Conservation (phyloP, 1,140 invertebrate species). For the Propsilocerus akamusi region DNA sequence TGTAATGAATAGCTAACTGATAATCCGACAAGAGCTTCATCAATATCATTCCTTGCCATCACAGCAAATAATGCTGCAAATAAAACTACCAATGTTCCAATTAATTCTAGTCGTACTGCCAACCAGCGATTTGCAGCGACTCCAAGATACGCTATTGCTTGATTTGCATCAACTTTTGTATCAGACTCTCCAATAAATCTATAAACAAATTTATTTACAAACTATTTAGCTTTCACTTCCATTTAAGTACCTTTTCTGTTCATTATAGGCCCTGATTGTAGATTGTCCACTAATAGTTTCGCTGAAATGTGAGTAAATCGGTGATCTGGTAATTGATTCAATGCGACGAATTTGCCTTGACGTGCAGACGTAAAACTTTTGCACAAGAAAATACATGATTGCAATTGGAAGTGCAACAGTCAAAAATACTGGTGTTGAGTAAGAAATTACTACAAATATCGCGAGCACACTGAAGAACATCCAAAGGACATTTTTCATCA, state of each 20-base stretch:
- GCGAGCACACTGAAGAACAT: constrained; percentile 18
- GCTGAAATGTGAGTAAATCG: constrained; percentile 48
- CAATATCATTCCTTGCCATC: constrained; percentile 16
- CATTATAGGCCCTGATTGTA: not conserved
- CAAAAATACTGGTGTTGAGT: constrained; percentile 1
- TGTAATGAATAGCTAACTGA: constrained; percentile 4
- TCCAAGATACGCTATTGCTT: constrained; percentile 5
- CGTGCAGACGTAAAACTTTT: constrained; percentile 49
- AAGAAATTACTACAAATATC: not conserved
- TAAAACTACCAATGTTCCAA: constrained; percentile 31
- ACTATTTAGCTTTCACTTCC: not conserved
- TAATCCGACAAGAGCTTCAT: constrained; percentile 1
- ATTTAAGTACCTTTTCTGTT: not conserved
- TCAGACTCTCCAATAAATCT: constrained; percentile 5
- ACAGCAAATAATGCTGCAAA: constrained; percentile 33
- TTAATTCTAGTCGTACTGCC: constrained; percentile 31
- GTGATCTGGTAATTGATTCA: constrained; percentile 41
- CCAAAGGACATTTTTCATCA: not conserved
- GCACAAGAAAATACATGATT: constrained; percentile 41
- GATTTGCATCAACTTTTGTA: constrained; percentile 6
- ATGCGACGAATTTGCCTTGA: constrained; percentile 50
- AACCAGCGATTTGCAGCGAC: constrained; percentile 26
- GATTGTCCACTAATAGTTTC: constrained; percentile 28
- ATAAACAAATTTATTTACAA: not conserved
- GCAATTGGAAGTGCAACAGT: constrained; percentile 46